Percentiles rank a stretch among this genome's conserved stretches.
Conservation (phyloP, 2,797 vertebrate species). For the Hippoglossus hippoglossus region DNA sequence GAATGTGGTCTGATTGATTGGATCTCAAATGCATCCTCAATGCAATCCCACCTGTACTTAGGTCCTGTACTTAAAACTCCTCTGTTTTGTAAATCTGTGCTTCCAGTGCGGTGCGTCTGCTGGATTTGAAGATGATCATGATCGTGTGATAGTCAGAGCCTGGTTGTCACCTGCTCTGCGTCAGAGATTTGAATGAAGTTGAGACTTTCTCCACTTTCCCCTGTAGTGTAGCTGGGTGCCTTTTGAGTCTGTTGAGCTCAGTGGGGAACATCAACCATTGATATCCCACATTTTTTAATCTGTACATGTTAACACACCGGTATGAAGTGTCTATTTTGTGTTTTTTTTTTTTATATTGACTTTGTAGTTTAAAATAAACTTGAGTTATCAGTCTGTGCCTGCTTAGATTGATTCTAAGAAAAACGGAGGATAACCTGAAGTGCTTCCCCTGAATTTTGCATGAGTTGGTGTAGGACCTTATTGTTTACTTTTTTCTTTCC, state of each 20-base stretch:
- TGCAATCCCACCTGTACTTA: background rate
- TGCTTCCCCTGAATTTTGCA: constrained; percentile 52
- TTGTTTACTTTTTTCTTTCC: constrained; percentile 56
- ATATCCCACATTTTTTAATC: too few relatives aligned
- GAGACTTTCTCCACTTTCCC: background rate
- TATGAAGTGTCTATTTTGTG: background rate
- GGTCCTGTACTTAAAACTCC: background rate
- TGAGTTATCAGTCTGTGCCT: constrained; percentile 20
- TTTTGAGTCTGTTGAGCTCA: background rate
- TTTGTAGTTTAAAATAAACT: background rate
- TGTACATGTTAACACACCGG: too few relatives aligned
- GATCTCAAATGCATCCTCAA: too few relatives aligned
- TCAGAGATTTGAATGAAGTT: background rate
- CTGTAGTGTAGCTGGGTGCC: background rate
- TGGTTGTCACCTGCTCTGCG: background rate
- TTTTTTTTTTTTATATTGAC: background rate
- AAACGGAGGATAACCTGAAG: constrained; percentile 41
- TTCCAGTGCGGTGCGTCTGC: background rate
- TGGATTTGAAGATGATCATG: background rate
- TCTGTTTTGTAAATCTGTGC: background rate
- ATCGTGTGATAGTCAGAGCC: background rate
- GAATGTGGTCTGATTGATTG: background rate
- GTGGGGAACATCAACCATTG: background rate
- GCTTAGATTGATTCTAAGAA: constrained; percentile 19
- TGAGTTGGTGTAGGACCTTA: constrained; percentile 50